Base-by-base conservation (phyloP, 2,797 vertebrate species). In the Danio tinwini region DNA sequence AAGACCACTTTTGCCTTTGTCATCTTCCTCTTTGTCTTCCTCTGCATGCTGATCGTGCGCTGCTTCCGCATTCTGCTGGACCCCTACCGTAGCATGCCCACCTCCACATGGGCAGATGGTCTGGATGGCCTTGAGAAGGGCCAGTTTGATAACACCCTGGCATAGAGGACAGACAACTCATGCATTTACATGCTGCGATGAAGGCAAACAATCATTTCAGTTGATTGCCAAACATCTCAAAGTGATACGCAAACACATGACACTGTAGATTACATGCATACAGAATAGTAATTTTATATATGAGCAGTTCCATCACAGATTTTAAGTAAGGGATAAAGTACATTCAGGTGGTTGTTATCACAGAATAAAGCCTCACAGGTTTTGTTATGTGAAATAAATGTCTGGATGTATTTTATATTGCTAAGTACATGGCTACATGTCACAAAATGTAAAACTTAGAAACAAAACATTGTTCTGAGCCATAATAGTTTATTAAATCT, bases 31-130 rank as follows among this genome's bases (percentile, higher is more conserved):
- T 94, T 96, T 74, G 88, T 96, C 81, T 94, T 96, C 85, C 90
- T 96, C 76, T 93, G 94, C 83, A 94, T 96, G 85, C 94, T 97
- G 69, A 94, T 95, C 0, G 90, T 96, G 78, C 88, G 90, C 64
- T 96, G 94, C 84, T 96, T 97, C 89, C 87, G 90, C 75, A 96
- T 97, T 86, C 93, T 97, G 55, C 87, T 96, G 12, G 90, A 96
- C 81, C 94, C 95, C 0, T 96, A 95, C 84, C 84, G 83, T 65
- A 97, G 94, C 85, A 96, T 95, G 94, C 93, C 95, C 14, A 93
- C 94, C 6, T 96, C 96, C 12, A 93, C 94, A 12, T 96, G 94
- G 94, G 92, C 94, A 0, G 94, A 95, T 9, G 93, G 94, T 61
- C 92, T 95, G 0, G 94, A 95, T 8, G 95, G 94, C 29, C 89